phyloP scores from a whole-genome alignment of 2,888 invertebrate species.

The Perizoma flavofasciatum region DNA sequence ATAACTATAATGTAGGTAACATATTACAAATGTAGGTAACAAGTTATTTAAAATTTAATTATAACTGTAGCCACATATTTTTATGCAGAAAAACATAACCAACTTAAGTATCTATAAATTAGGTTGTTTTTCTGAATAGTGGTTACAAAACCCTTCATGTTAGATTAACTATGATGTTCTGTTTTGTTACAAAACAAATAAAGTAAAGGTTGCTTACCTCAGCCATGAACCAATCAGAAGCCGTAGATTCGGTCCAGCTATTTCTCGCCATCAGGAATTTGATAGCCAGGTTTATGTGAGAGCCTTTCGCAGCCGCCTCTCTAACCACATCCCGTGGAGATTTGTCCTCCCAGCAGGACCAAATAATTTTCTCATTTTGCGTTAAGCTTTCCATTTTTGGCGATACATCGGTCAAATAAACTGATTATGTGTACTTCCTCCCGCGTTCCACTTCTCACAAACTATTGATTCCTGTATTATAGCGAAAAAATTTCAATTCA shows the following conservation, averaged over 20 bases:
- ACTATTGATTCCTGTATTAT: too few species aligned
- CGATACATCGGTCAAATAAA: constrained; percentile 6
- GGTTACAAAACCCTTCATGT: too few species aligned
- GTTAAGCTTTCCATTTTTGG: constrained; percentile 81
- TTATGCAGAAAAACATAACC: too few species aligned
- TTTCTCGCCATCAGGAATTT: constrained; percentile 83
- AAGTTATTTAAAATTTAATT: too few species aligned
- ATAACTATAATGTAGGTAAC: too few species aligned
- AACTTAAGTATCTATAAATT: too few species aligned
- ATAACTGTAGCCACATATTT: too few species aligned
- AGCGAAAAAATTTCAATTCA: too few species aligned
- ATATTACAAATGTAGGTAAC: too few species aligned
- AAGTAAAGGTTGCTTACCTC: constrained; percentile 69
- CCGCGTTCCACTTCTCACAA: constrained; percentile 1
- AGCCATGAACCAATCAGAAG: constrained; percentile 81
- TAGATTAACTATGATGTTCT: too few species aligned
- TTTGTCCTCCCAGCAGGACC: constrained; percentile 86
- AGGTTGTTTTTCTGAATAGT: too few species aligned
- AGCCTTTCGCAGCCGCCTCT: constrained; percentile 88
- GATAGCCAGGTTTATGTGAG: constrained; percentile 83
- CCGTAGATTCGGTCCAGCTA: constrained; percentile 77
- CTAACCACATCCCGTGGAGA: constrained; percentile 86
- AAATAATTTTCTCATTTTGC: constrained; percentile 84
- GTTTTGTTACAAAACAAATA: too few species aligned
- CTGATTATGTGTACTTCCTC: neutral